A percentile compares a stretch with the other conserved stretches of the same genome.
phyloP scores from a whole-genome alignment of 2,113 vertebrate genomes.

The Caretta caretta region DNA sequence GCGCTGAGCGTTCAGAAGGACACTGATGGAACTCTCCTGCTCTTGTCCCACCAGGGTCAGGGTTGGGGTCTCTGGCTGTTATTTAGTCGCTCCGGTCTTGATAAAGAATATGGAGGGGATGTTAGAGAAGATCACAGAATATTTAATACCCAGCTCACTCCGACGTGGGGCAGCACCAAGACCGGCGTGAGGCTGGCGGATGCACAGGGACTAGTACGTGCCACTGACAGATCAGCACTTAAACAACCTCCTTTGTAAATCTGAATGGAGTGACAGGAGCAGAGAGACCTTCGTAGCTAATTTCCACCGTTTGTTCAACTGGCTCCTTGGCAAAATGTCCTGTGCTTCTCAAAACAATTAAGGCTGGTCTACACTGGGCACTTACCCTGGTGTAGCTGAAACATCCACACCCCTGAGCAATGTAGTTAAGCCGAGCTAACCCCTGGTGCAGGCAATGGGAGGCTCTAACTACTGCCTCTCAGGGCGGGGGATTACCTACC shows the following conservation, averaged over 20 bases:
- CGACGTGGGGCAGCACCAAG: not conserved
- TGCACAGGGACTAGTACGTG: not conserved
- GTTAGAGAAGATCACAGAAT: accelerated
- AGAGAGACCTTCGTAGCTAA: slow-evolving; percentile 31
- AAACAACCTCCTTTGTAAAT: not conserved
- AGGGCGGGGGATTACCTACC: not conserved
- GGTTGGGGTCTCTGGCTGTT: not conserved
- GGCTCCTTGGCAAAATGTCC: slow-evolving; percentile 40
- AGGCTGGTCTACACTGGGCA: not conserved
- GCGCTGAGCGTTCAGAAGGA: not conserved
- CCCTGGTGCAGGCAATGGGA: not conserved
- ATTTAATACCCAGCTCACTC: accelerated
- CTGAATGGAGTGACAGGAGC: not conserved
- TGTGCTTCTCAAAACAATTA: slow-evolving; percentile 52
- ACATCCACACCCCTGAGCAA: not conserved
- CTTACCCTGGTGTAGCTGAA: not conserved
- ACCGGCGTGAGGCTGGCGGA: accelerated
- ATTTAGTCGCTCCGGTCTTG: not conserved
- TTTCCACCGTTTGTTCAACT: slow-evolving; percentile 37
- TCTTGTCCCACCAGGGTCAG: not conserved
- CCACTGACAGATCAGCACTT: not conserved
- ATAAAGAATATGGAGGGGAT: not conserved
- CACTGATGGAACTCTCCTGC: not conserved
- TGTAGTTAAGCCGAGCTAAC: not conserved
- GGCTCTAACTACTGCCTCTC: not conserved